phyloP scores from a whole-genome alignment of 2,113 vertebrate genomes.

The Solenodon paradoxus region DNA sequence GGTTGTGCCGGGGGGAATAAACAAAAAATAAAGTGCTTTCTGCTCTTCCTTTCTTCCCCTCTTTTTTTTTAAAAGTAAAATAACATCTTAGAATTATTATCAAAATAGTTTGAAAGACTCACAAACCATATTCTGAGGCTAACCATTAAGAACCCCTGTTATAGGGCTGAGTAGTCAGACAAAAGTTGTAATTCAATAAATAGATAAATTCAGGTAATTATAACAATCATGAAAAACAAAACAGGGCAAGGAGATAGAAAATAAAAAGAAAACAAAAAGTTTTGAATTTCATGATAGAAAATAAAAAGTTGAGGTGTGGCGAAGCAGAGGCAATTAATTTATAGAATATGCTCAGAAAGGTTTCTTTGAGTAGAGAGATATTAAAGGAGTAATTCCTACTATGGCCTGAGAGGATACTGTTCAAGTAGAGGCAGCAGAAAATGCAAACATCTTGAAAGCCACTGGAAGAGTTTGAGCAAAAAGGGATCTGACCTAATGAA shows the following conservation, averaged over 20 bases:
- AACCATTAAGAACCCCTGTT: neutral
- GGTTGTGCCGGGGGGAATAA: no score
- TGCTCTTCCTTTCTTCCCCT: no score
- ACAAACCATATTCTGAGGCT: neutral
- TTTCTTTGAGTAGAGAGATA: neutral
- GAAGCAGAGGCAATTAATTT: neutral
- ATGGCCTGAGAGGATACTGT: neutral
- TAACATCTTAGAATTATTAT: neutral
- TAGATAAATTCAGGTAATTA: neutral
- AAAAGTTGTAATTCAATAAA: neutral
- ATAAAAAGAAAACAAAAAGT: no score
- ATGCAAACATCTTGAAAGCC: neutral
- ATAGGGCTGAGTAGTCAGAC: neutral
- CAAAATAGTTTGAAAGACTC: neutral
- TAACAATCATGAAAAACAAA: neutral
- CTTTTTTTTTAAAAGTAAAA: no score
- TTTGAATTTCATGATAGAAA: no score
- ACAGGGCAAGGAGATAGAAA: neutral
- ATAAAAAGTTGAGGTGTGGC: no score
- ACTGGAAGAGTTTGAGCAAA: neutral
- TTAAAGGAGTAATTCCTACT: neutral
- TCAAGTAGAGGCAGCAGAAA: neutral
- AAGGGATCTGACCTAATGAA: neutral
- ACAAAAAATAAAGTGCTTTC: no score
- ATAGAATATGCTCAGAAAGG: neutral